Base-by-base conservation (phyloP, 2,113 vertebrate species). In the Anas platyrhynchos region DNA sequence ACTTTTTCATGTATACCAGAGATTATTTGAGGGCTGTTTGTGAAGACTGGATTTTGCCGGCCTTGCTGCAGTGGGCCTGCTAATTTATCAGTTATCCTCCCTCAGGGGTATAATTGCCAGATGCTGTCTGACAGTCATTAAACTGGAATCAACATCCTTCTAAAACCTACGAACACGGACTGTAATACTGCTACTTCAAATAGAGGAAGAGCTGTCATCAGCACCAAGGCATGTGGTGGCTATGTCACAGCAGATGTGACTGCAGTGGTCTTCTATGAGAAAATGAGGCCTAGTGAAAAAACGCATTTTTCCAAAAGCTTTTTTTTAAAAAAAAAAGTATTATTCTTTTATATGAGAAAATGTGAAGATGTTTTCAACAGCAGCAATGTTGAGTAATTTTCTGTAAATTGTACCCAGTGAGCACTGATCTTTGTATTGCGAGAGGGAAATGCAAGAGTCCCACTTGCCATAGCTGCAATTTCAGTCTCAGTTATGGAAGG, bases 101-200 rank as follows among this genome's bases (percentile, higher is more conserved):
- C 82, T 92, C 83, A 11, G 58, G 79, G 79, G 67, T 82, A 1
- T 94, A 72, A 91, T 96, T 96, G 91, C 82, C 94, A 97, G 93
- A 95, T 97, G 96, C 90, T 96, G 58, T 88, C 76, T 90, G 91
- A 69, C 69, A 59, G 92, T 96, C 36, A 38, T 94, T 96, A 95
- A 93, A 93, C 62, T 79, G 75, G 82, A 92, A 88, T 95, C 91
- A 94, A 78, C 94, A 91, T 78, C 63, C 76, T 94, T 95, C 86
- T 56, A 87, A 95, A 93, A 88, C 80, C 90, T 48, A 22, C 66
- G 62, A 92, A 96, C 79, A 72, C 80, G 73, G 79, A 55, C 86
- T 71, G 62, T 63, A 88, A 26, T 80, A 41, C 58, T 83, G 55
- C 41, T 72, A 1, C 83, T 88, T 95, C n/a, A 62, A 56, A 32